Evolutionary conservation across 2,888 invertebrate genomes (phyloP).

Genomic region (Pteria penguin): DNA sequence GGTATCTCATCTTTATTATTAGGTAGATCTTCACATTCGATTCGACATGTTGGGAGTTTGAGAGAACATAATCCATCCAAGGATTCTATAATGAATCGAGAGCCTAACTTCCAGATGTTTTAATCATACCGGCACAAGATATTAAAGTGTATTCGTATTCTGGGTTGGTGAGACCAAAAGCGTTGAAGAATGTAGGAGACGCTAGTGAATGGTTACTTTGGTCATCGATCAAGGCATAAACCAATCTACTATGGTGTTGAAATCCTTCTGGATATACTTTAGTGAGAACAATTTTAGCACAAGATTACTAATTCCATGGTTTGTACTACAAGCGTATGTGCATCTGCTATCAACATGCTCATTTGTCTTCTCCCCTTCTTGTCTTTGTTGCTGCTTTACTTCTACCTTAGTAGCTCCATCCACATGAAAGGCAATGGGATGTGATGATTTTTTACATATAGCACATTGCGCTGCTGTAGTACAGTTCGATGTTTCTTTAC

Average conservation of each 20-base stretch:
- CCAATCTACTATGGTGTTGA: not conserved
- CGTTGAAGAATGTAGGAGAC: slow-evolving; percentile 7
- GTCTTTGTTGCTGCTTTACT: too few relatives aligned
- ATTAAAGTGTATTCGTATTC: slow-evolving; percentile 9
- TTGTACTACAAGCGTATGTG: slow-evolving; percentile 16
- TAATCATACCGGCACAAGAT: slow-evolving; percentile 15
- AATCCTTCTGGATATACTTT: slow-evolving; percentile 3
- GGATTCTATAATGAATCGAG: slow-evolving; percentile 11
- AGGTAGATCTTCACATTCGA: slow-evolving; percentile 18
- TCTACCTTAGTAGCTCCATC: not conserved
- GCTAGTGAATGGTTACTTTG: slow-evolving; percentile 27
- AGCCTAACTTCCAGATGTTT: not conserved
- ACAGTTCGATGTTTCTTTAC: slow-evolving; percentile 8
- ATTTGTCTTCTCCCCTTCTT: too few relatives aligned
- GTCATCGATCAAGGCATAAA: slow-evolving; percentile 16
- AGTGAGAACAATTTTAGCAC: slow-evolving; percentile 11
- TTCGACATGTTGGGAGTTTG: slow-evolving; percentile 10
- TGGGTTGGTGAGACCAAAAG: not conserved
- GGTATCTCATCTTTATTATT: slow-evolving; percentile 26
- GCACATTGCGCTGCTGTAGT: not conserved
- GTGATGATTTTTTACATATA: not conserved
- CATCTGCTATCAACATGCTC: not conserved
- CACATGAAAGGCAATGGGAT: slow-evolving; percentile 7
- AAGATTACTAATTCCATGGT: slow-evolving; percentile 18
- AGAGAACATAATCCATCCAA: slow-evolving; percentile 9